Base-by-base conservation (phyloP, 2,888 invertebrate genomes). In the Schizaphis graminum region DNA sequence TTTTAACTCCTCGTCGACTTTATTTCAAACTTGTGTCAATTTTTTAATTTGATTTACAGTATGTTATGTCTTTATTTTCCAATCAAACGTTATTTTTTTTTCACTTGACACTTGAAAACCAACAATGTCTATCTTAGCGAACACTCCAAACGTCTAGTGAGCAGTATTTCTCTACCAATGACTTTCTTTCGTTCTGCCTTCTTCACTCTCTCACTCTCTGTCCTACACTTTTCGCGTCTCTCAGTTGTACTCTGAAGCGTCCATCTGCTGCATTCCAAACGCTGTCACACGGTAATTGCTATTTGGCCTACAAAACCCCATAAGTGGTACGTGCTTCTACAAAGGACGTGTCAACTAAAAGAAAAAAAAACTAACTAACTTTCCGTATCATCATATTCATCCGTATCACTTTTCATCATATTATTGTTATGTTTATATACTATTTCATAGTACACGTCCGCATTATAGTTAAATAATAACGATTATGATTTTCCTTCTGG, bases 291-390 rank as follows among this genome's bases (percentile, higher is more conserved):
- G 44, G 44, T 94, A 91, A 94, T 94, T 94, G 53, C 91, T 91
- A 77, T 77, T 86, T 53, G 86, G 86, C 86, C 86, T 49, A 86
- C 53, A 49, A 67, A 91, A 87, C 67, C 28, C 41, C 41, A 35
- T 86, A 86, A 94, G 91, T 91, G 49, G 90, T 86, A 91, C 94
- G 94, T 91, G 94, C 91, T 91, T 11, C 24, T 41, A 91, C 84
- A 94, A 61, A 86, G 67, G 28, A 87, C 94, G 93, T 90, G 85
- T 90, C 84, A 61, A 26, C 57, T 57, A 47, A 44, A 77, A 35
- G 77, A 21, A 77, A 77, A 77, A 61, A 77, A 85, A 85, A 57
- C 26, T 57, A 16, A 47, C 90, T 49, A 61, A 93, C n/a, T 89
- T 93, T 89, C 16, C 5, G 13, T 44, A 77, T 77, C 77, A 77